These are phyloP conservation scores for Oxyteleia sp. DNA, from an alignment of 2,888 invertebrate species.

Conservation along the genomic window DNA sequence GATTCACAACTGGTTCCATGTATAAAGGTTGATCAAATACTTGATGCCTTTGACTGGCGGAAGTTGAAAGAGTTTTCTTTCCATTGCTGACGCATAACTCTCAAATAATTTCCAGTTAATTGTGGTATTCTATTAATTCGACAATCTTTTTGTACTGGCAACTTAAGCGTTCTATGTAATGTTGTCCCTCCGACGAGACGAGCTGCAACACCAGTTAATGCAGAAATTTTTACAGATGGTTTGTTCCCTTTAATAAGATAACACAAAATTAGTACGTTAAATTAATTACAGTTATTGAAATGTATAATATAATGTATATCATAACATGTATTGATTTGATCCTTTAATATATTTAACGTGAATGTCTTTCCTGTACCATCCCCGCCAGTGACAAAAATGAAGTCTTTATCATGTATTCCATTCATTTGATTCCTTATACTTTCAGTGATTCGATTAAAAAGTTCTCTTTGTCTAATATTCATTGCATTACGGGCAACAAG, in stretches of 20 bases:
- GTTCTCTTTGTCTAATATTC: slow-evolving; percentile 19
- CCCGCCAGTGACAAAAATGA: slow-evolving; percentile 25
- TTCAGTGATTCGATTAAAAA: slow-evolving; percentile 24
- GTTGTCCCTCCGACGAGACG: slow-evolving; percentile 11
- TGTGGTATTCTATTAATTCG: slow-evolving; percentile 56
- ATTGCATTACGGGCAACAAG: slow-evolving; percentile 23
- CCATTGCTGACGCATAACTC: slow-evolving; percentile 72
- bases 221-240: slow-evolving; percentile 1
- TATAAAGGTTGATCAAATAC: slow-evolving; percentile 74
- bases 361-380: slow-evolving; percentile 36
- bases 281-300: too few species aligned
- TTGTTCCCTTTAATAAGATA: neutral
- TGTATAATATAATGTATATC: too few species aligned
- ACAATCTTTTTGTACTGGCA: slow-evolving; percentile 68
- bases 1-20: slow-evolving; percentile 74
- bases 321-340: slow-evolving; percentile 1
- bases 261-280: slow-evolving; percentile 4
- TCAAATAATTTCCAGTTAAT: slow-evolving; percentile 65
- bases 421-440: slow-evolving; percentile 22
- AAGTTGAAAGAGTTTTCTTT: slow-evolving; percentile 75
- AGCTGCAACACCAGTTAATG: slow-evolving; percentile 10
- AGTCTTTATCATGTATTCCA: slow-evolving; percentile 9
- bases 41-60: slow-evolving; percentile 80
- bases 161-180: slow-evolving; percentile 9
- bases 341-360: slow-evolving; percentile 16